phyloP scores from a whole-genome alignment of 2,797 vertebrate species.

The Phataginus tetradactyla region DNA sequence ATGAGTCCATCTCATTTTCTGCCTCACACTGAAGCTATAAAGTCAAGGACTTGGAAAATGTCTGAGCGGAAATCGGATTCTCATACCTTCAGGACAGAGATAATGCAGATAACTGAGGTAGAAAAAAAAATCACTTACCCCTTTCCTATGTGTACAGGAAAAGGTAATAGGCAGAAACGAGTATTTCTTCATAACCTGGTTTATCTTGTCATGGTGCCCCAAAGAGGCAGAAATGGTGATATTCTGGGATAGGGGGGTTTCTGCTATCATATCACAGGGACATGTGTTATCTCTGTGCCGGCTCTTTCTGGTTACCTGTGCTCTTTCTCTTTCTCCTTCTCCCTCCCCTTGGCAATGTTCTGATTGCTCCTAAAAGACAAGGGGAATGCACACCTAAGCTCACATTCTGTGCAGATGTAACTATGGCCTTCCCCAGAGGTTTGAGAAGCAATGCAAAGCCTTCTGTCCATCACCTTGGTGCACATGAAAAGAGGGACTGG shows the following conservation, averaged over 20 bases:
- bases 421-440: background rate
- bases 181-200: background rate
- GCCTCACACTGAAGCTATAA: background rate
- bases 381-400: background rate
- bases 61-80: conserved; percentile 10
- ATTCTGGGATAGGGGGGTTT: background rate
- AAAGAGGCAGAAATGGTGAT: background rate
- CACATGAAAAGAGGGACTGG: background rate
- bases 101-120: background rate
- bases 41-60: background rate
- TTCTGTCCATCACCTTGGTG: background rate
- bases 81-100: background rate
- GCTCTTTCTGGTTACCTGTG: background rate
- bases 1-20: background rate
- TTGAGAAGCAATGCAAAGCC: background rate
- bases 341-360: background rate
- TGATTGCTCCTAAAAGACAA: background rate
- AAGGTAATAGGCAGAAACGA: background rate
- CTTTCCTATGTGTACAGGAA: background rate
- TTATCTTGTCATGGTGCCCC: background rate
- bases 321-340: background rate
- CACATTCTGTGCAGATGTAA: background rate
- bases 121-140: background rate
- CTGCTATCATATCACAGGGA: fast-evolving
- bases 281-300: background rate